Percentiles rank a stretch among this genome's conserved stretches.
Evolutionary conservation across 2,888 invertebrate genomes (phyloP).

Genomic region (Catocala sponsa): DNA sequence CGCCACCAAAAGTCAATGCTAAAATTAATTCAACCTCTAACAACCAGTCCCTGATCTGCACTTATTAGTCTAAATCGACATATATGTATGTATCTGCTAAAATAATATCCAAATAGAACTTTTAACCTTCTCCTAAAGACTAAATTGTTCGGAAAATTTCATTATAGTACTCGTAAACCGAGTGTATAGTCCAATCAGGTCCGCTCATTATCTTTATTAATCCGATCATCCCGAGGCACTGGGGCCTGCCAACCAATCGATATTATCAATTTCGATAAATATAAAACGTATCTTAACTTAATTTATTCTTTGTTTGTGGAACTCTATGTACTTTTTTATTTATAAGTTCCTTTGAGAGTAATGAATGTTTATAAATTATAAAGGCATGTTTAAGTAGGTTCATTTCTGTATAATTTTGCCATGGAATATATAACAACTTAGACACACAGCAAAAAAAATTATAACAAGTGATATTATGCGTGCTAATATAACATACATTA

Average conservation of each 20-base stretch:
- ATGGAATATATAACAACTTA: no score
- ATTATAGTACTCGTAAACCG: conserved; percentile 11
- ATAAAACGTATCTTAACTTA: conserved; percentile 12
- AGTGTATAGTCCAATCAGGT: conserved; percentile 27
- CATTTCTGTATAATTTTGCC: no score
- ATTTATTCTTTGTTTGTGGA: conserved; percentile 9
- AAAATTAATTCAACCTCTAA: no score
- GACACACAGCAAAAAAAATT: no score
- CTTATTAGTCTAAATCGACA: background rate
- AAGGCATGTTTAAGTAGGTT: no score
- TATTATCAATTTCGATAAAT: conserved; percentile 27
- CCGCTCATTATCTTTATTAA: conserved; percentile 38
- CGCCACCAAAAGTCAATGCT: no score
- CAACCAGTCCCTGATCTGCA: no score
- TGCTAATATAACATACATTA: no score
- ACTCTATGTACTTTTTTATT: background rate
- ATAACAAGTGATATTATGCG: no score
- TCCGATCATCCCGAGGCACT: conserved; percentile 20
- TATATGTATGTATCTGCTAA: no score
- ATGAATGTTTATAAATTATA: no score
- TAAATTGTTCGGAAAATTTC: conserved; percentile 6
- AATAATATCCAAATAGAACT: conserved; percentile 3
- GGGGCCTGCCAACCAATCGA: conserved; percentile 20
- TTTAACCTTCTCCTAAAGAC: conserved; percentile 1
- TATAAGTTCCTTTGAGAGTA: background rate